Evolutionary conservation across 2,888 invertebrate species (phyloP).

Genomic region (Iphiclides podalirius): DNA sequence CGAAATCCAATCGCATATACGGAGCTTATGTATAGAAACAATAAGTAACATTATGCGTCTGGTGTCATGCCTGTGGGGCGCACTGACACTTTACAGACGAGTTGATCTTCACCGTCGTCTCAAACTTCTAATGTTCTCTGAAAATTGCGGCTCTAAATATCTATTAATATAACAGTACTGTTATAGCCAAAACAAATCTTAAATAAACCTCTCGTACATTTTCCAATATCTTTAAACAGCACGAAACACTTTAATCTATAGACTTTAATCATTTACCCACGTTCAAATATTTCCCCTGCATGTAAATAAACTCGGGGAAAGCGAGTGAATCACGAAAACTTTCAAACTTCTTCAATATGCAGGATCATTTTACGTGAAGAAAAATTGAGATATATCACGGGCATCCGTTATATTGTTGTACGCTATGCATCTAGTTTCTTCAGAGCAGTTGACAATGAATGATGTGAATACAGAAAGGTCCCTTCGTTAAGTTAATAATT

Average conservation of each 20-base stretch:
- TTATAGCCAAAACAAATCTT: not conserved
- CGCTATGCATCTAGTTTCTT: constrained; percentile 12
- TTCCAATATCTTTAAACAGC: constrained; percentile 31
- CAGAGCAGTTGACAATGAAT: constrained; percentile 2
- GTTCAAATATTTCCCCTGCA: constrained; percentile 48
- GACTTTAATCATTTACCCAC: constrained; percentile 40
- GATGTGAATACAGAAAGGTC: not conserved
- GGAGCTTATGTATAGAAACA: constrained; percentile 31
- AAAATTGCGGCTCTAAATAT: not conserved
- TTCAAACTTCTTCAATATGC: constrained; percentile 55
- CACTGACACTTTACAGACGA: constrained; percentile 12
- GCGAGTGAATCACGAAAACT: constrained; percentile 47
- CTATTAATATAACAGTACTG: not conserved
- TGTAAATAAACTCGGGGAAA: constrained; percentile 47
- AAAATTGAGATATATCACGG: constrained; percentile 52
- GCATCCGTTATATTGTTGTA: constrained; percentile 39
- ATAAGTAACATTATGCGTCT: constrained; percentile 40
- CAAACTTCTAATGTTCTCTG: not conserved
- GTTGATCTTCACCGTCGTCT: not conserved
- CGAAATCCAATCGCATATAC: constrained; percentile 38
- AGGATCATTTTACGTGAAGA: constrained; percentile 56
- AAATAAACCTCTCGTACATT: constrained; percentile 30
- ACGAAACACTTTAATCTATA: constrained; percentile 38
- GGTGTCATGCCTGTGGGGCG: constrained; percentile 31
- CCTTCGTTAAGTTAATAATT: no score